Base-by-base conservation (phyloP, 2,888 invertebrate genomes). In the Pseudococcus longispinus region DNA sequence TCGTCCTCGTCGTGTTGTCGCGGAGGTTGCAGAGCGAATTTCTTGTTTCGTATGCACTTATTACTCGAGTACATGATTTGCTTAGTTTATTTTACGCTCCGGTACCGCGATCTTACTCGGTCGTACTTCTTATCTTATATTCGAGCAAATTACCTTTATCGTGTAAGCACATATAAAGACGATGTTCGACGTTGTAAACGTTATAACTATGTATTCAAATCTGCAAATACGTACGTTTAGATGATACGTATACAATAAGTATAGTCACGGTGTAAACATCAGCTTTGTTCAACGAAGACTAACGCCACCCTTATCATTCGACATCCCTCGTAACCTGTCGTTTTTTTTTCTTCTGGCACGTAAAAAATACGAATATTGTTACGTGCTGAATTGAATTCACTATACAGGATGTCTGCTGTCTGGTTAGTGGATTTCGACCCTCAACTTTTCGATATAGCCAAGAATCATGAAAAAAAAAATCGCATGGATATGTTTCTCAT, bases 141-240 rank as follows among this genome's bases (percentile, higher is more conserved):
- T 85, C 84, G 70, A 65, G 84, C 70, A 85, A 85, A 85, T 85
- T 85, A 85, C 84, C 70, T 85, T 85, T 70, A 11, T 60, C 60
- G 9, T 23, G 84, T 85, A 65, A 65, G 70, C 44, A 70, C 37
- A 65, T 20, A 84, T 29, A 51, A 46, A 20, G 44, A 44, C 3
- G 8, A 20, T 70, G 84, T 37, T 37, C 70, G 60, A 85, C 84
- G 51, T 83, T 37, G 84, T 70, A 70, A 85, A 85, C 84, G 84
- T 32, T 85, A n/a, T 70, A 85, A 42, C 70, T 70, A 70, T 37
- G 37, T 37, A 37, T 60, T 60, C 60, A 60, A 60, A 60, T 60
- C 70, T 85, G 70, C n/a, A 55, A 20, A 85, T 85, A 60, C 20
- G 23, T 60, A 60, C 20, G 23, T 23, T 60, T 9, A 23, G 13